A percentile compares a stretch with the other conserved stretches of the same genome.
Conservation (phyloP, 2,888 invertebrate genomes). For the Microplitis manilae region DNA sequence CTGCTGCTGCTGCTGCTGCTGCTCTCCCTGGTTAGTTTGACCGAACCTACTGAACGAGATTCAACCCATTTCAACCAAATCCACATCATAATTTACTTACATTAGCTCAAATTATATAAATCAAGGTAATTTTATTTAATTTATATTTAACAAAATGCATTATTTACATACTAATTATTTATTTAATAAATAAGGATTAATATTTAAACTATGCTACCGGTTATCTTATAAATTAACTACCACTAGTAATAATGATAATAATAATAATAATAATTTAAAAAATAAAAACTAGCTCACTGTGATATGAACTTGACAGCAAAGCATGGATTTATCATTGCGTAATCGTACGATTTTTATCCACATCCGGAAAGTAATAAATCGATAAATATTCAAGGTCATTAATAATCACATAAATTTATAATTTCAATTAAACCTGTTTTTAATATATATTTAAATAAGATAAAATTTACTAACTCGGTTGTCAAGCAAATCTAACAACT, state of each 20-base stretch:
- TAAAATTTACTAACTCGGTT: not conserved
- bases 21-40: slow-evolving; percentile 10
- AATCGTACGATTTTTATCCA: not conserved
- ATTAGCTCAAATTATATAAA: not conserved
- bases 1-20: too few relatives aligned
- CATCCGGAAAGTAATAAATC: not conserved
- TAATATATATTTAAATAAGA: not conserved
- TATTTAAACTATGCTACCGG: not conserved
- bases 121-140: not conserved
- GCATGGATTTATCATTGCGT: slow-evolving; percentile 17
- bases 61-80: not conserved
- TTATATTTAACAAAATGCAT: not conserved
- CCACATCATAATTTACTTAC: not conserved
- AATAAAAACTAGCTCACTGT: not conserved
- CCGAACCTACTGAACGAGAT: not conserved
- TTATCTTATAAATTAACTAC: not conserved
- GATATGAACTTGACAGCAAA: not conserved
- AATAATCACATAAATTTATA: not conserved
- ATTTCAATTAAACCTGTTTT: not conserved
- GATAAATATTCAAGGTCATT: not conserved
- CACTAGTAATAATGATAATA: not conserved
- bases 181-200: not conserved
- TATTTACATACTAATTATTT: not conserved
- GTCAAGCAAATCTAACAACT: not conserved
- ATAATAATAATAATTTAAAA: not conserved